Evolutionary conservation across 1,140 invertebrate genomes (phyloP), one percentile per base, ranked within the genome.

Genomic region (Arctopsyche grandis): DNA sequence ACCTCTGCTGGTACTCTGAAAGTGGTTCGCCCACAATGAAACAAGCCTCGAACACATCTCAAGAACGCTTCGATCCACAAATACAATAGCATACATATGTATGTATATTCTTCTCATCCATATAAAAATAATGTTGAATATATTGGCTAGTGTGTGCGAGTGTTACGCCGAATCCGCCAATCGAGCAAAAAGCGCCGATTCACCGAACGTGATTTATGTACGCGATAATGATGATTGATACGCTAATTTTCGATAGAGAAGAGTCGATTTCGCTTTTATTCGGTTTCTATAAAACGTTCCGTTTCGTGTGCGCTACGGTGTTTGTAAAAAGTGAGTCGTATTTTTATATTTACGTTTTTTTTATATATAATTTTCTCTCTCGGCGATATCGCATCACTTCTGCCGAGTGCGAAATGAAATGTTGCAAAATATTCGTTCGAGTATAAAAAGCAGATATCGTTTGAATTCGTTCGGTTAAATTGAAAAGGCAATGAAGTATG

Each of bases 141-240:
- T 46, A 46, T 46, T 7, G 44, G 12, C 5, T 7, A 46, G 29
- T 38, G 29, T 38, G 29, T 38, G 29, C 7, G 29, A 38, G 7
- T 38, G 16, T 60, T 60, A 60, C 56, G 29, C 29, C 29, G 12
- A 52, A 52, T 14, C 48, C 12, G 16, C 21, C 63, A 12, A 66
- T 66, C 63, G 63, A 10, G 22, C 24, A 24, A 22, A 66, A 66
- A 9, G 22, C 22, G 63, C 21, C 63, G 63, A 66, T 12, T 66
- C 63, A 66, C 21, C 63, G 63, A 66, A 22, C 63, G 63, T 66
- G 63, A 66, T 66, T 66, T 66, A 66, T 66, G 63, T 66, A 66
- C 63, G 22, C 24, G 21, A 66, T 66, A 66, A 66, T 66, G 63
- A 66, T 66, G 63, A 66, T 66, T 66, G 63, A 66, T 66, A 66